phyloP scores from a whole-genome alignment of 2,113 vertebrate genomes.

The Chloroceryle aenea region DNA sequence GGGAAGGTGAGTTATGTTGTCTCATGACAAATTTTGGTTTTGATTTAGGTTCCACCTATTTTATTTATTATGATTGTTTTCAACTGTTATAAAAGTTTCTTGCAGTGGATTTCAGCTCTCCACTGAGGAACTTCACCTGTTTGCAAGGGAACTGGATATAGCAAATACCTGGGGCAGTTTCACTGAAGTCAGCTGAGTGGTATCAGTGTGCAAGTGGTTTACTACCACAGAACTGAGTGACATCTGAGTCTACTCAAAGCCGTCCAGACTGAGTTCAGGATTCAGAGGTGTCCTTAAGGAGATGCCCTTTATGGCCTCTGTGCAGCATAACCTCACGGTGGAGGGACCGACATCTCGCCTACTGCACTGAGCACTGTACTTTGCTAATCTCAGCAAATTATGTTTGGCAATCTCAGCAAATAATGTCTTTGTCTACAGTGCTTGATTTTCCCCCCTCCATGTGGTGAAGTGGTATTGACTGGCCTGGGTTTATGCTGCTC shows the following conservation, averaged over 20 bases:
- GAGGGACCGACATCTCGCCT: not conserved
- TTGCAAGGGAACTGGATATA: rapidly evolving
- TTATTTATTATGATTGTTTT: not conserved
- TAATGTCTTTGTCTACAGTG: not conserved
- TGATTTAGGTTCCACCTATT: not conserved
- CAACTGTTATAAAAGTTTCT: not conserved
- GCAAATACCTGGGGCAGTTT: not conserved
- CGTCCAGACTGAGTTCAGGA: not conserved
- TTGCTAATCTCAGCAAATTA: not conserved
- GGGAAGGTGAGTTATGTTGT: not conserved
- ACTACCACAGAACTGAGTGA: not conserved
- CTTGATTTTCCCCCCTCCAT: not conserved
- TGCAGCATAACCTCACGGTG: not conserved
- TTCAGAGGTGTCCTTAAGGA: not conserved
- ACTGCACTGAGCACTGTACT: not conserved
- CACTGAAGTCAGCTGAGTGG: rapidly evolving
- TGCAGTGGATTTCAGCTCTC: not conserved
- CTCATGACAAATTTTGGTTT: not conserved
- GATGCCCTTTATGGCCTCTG: not conserved
- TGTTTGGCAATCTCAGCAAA: not conserved
- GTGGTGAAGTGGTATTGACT: not conserved
- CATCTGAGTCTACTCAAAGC: not conserved
- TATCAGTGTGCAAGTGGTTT: rapidly evolving
- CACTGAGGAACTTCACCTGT: not conserved
- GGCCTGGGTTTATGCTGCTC: not conserved